A percentile compares a stretch with the other conserved stretches of the same genome.
Evolutionary conservation across 2,888 invertebrate genomes (phyloP).

Genomic region (Tanypteryx hageni): DNA sequence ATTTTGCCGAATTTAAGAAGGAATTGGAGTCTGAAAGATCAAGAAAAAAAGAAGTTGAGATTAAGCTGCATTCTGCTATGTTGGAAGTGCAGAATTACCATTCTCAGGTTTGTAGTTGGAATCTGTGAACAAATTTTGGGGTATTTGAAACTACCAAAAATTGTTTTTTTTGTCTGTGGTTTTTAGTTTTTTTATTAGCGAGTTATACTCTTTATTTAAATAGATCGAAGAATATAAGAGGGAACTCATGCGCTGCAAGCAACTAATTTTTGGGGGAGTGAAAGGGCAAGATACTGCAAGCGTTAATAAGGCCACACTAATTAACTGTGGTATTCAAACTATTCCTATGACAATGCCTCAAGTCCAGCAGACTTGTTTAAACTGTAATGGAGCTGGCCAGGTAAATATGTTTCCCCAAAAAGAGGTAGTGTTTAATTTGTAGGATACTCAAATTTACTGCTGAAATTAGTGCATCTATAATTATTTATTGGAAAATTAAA

Average conservation of each 20-base stretch:
- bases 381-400: constrained; percentile 8
- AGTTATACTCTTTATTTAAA: background rate
- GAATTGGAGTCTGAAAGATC: no score
- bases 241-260: background rate
- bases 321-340: constrained; percentile 17
- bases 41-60: no score
- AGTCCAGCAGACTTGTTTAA: background rate
- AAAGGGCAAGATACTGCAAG: background rate
- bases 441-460: background rate
- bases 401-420: background rate
- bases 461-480: background rate
- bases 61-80: no score
- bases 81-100: no score
- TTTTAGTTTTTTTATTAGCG: no score
- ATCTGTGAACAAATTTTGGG: no score
- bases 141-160: no score
- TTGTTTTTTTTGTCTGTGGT: no score
- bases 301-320: background rate
- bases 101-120: no score
- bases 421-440: background rate
- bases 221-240: background rate
- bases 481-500: no score
- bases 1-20: no score
- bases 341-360: background rate
- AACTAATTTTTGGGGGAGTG: background rate